Conservation (phyloP, 1,140 invertebrate genomes). For the Dreissena rostriformis region DNA sequence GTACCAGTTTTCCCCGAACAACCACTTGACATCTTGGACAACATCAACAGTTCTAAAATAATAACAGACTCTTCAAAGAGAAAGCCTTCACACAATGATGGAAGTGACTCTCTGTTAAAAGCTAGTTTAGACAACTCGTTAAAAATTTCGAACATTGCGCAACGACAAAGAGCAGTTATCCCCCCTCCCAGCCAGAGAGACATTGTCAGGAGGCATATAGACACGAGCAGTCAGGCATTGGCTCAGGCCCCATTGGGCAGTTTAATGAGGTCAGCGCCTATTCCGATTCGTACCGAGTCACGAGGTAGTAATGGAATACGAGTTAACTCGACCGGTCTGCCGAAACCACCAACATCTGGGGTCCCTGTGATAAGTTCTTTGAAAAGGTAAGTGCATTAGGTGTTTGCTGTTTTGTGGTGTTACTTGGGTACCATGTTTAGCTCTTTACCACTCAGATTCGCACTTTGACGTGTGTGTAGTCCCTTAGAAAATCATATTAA, state of each 20-base stretch:
- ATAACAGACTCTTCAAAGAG: neutral
- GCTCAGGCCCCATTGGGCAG: constrained; percentile 33
- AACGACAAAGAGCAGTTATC: constrained; percentile 32
- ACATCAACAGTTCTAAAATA: neutral
- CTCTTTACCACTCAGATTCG: too few relatives aligned
- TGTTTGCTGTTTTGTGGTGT: neutral
- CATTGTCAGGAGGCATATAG: constrained; percentile 47
- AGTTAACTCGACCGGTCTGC: constrained; percentile 36
- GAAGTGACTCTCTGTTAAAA: constrained; percentile 24
- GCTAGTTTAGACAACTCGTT: constrained; percentile 25
- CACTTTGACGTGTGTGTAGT: too few relatives aligned
- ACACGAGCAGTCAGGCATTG: constrained; percentile 33
- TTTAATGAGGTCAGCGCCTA: neutral
- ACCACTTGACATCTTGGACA: neutral
- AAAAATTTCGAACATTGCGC: constrained; percentile 33
- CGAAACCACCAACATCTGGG: constrained; percentile 18
- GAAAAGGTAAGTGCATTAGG: constrained; percentile 11
- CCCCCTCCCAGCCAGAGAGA: constrained; percentile 44
- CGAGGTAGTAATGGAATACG: neutral
- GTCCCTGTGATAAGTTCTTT: constrained; percentile 22
- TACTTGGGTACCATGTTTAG: neutral
- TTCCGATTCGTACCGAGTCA: neutral
- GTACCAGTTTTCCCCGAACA: constrained; percentile 21
- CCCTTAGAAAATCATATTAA: too few relatives aligned
- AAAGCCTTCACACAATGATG: constrained; percentile 1